Conservation (phyloP, 2,888 invertebrate genomes). For the Lathronympha strigana region DNA sequence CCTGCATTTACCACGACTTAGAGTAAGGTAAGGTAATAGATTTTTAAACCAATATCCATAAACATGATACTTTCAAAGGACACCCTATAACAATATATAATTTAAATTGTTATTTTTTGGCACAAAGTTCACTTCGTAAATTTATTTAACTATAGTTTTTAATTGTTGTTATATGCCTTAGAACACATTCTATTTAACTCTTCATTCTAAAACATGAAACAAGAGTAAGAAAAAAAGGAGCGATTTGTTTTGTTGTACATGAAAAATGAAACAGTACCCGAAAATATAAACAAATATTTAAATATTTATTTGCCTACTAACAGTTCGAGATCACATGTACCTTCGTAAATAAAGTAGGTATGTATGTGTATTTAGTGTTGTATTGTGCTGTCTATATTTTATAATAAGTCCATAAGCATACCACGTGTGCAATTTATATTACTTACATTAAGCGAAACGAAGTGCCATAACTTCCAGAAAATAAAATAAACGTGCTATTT, state of each 20-base stretch:
- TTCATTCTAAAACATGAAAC: too few species aligned
- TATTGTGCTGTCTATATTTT: constrained; percentile 58
- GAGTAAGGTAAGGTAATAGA: neutral
- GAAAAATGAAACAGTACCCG: too few species aligned
- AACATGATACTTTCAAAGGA: too few species aligned
- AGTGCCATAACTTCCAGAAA: constrained; percentile 73
- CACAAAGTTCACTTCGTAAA: too few species aligned
- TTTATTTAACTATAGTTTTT: too few species aligned
- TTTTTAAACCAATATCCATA: neutral
- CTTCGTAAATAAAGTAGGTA: constrained; percentile 21
- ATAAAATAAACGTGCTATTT: constrained; percentile 60
- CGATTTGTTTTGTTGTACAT: too few species aligned
- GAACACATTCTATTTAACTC: too few species aligned
- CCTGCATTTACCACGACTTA: neutral
- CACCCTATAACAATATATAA: too few species aligned
- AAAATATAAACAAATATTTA: neutral
- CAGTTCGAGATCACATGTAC: constrained; percentile 4
- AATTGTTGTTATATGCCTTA: too few species aligned
- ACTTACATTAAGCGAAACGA: constrained; percentile 57
- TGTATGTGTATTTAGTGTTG: constrained; percentile 65
- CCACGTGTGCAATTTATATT: constrained; percentile 13
- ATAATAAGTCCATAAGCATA: constrained; percentile 43
- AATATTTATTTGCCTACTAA: neutral
- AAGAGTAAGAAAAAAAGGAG: too few species aligned
- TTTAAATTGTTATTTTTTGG: too few species aligned